phyloP scores from a whole-genome alignment of 2,113 vertebrate species.

The Antigone vipio region DNA sequence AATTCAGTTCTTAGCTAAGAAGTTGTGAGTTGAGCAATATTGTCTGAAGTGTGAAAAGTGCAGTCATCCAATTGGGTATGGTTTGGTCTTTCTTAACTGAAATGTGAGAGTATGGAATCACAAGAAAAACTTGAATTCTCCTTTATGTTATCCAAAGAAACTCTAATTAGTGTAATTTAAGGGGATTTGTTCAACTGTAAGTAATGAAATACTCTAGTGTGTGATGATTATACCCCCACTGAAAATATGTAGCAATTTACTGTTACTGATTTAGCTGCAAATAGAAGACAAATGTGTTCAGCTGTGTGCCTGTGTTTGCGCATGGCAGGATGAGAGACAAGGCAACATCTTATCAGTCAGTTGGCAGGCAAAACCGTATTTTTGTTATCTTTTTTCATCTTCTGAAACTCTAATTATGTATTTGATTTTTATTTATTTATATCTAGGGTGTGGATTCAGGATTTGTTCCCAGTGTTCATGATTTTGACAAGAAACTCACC shows the following conservation, averaged over 20 bases:
- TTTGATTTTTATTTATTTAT: neutral
- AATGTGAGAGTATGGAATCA: neutral
- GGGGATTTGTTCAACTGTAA: neutral
- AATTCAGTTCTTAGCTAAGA: neutral
- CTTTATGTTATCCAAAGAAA: neutral
- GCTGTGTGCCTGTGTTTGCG: constrained; percentile 18
- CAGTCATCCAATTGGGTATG: neutral
- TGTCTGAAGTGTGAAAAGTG: neutral
- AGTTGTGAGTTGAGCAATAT: neutral
- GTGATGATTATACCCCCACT: neutral
- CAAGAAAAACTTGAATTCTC: neutral
- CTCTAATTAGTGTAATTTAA: constrained; percentile 17
- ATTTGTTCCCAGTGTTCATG: constrained; percentile 95
- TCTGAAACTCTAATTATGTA: neutral
- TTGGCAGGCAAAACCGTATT: neutral
- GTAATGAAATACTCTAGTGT: constrained; percentile 3
- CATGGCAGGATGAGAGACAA: neutral
- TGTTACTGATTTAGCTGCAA: neutral
- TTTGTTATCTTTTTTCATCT: neutral
- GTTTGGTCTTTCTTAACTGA: neutral
- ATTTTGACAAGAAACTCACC: constrained; percentile 97
- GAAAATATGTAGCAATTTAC: neutral
- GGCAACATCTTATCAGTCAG: neutral
- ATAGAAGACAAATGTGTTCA: neutral
- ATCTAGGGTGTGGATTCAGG: constrained; percentile 91